Base-by-base conservation (phyloP, 2,113 vertebrate species). In the Eudorcas thomsonii region DNA sequence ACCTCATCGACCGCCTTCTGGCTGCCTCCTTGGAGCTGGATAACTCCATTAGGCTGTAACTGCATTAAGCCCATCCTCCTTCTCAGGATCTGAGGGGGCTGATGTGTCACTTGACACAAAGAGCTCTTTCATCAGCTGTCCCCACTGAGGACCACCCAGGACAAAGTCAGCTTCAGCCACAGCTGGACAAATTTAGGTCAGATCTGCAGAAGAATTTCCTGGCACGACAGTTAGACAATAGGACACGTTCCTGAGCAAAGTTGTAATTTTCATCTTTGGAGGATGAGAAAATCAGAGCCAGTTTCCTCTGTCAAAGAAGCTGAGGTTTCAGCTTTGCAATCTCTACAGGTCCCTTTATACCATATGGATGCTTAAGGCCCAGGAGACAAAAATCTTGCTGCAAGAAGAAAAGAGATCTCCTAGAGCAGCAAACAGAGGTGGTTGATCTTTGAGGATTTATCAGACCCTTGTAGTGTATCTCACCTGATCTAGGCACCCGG, bases 121-220 rank as follows among this genome's bases (percentile, higher is more conserved):
- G 43, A 71, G 23, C 82, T 94, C 93, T 91, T 94, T 94, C 57
- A 71, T 36, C 55, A 67, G 86, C 93, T 94, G 30, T 36, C 50
- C 59, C 26, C 5, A 19, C 50, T 5, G 82, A 95, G 91, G 95
- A 96, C 89, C 97, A 96, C 96, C 86, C 97, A 94, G 77, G 82
- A 93, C 91, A 80, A 50, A 55, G 86, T 9, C 11, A n/a, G 54
- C 94, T 96, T 60, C 50, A 86, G 82, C 60, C 95, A 80, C 95
- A 84, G 96, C 82, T 91, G 78, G 86, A 91, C 97, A 94, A 57
- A 96, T 96, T 85, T 94, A 93, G 93, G 97, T 86, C 96, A 93
- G 67, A 96, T 94, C 83, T 89, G 93, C 13, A 39, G 67, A 91
- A 78, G 67, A 89, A 97, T 96, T 94, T 97, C 95, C 96, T 86